These are phyloP conservation scores for Drosophila mercatorum DNA, from an alignment of 2,888 invertebrate species.

Conservation along the genomic window DNA sequence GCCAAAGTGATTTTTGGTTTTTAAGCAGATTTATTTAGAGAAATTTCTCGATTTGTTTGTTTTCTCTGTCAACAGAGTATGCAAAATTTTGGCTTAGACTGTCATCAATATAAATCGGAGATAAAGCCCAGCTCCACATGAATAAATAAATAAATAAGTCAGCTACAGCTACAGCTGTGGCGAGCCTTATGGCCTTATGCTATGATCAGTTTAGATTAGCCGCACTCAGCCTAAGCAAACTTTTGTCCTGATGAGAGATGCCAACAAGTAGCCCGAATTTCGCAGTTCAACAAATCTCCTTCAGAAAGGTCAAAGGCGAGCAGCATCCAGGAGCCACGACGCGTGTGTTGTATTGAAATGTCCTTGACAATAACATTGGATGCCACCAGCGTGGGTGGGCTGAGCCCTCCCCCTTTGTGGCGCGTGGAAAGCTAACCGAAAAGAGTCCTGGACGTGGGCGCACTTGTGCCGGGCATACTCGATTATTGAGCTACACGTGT, in stretches of 20 bases:
- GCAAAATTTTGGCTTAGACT: constrained; percentile 7
- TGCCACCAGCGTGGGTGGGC: constrained; percentile 33
- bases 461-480: constrained; percentile 29
- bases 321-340: constrained; percentile 37
- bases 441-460: constrained; percentile 14
- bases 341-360: constrained; percentile 70
- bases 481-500: constrained; percentile 64
- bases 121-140: background rate
- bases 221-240: constrained; percentile 6
- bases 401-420: constrained; percentile 20
- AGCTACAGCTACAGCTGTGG: background rate
- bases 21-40: constrained; percentile 64
- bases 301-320: constrained; percentile 74
- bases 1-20: constrained; percentile 61
- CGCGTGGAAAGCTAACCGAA: constrained; percentile 25
- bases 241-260: background rate
- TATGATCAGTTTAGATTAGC: constrained; percentile 14
- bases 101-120: constrained; percentile 14
- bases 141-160: constrained; percentile 2
- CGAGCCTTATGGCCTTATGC: background rate
- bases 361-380: constrained; percentile 78
- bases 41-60: constrained; percentile 51
- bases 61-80: constrained; percentile 25
- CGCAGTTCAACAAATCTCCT: constrained; percentile 64
- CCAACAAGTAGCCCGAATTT: constrained; percentile 41